Conservation (phyloP, 2,113 vertebrate genomes). For the Pitta sordida region DNA sequence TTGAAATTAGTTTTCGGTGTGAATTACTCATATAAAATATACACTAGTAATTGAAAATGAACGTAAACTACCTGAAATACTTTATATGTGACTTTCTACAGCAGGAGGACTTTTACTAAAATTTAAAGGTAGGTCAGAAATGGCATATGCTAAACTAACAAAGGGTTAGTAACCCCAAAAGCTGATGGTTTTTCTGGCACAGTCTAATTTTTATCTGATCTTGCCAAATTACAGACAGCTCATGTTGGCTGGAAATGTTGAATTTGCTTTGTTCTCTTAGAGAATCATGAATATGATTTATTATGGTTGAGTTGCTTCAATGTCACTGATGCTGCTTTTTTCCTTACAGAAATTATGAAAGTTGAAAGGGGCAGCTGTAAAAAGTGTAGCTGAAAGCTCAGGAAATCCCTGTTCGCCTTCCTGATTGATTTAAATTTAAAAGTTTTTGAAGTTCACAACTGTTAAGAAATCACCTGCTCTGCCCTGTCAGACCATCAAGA, state of each 20-base stretch:
- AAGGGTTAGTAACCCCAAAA: neutral
- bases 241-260: neutral
- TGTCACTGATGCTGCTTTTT: neutral
- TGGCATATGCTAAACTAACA: neutral
- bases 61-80: neutral
- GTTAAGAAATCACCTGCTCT: neutral
- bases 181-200: neutral
- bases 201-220: neutral
- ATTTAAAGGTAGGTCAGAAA: neutral
- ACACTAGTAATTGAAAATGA: neutral
- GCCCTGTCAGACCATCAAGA: neutral
- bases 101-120: neutral
- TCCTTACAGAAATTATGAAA: neutral
- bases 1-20: neutral
- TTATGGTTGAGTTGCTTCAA: neutral
- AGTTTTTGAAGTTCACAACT: neutral
- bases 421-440: neutral
- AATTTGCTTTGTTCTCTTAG: neutral
- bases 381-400: neutral
- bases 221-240: neutral
- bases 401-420: neutral
- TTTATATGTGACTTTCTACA: neutral
- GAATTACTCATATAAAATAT: neutral
- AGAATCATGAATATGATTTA: neutral
- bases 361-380: neutral